phyloP scores from a whole-genome alignment of 2,113 vertebrate species.

The Erpornis zantholeuca region DNA sequence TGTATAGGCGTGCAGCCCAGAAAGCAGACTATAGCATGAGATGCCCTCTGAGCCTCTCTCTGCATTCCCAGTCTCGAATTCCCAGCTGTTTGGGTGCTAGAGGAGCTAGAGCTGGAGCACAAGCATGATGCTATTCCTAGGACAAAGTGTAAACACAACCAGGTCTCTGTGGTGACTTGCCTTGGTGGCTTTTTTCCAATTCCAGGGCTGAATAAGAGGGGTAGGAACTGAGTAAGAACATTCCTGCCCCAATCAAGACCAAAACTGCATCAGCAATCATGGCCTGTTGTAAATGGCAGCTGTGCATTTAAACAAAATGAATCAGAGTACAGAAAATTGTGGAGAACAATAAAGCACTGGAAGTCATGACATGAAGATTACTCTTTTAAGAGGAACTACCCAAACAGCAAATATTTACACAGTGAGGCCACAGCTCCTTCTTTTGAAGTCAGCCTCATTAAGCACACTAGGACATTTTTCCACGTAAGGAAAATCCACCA shows the following conservation, averaged over 20 bases:
- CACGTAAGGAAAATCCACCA: background rate
- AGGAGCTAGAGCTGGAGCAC: background rate
- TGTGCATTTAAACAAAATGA: background rate
- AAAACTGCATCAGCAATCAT: background rate
- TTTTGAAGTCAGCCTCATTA: background rate
- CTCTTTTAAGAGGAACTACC: background rate
- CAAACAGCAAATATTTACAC: background rate
- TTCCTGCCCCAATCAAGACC: background rate
- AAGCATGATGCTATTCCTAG: background rate
- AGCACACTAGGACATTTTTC: background rate
- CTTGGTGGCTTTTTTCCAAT: background rate
- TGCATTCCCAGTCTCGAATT: background rate
- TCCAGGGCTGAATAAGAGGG: background rate
- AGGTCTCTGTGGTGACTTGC: background rate
- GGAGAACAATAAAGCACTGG: background rate
- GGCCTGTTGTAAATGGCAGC: background rate
- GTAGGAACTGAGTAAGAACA: background rate
- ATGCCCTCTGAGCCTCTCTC: background rate
- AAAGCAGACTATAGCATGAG: background rate
- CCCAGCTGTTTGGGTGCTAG: background rate
- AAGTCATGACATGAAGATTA: background rate
- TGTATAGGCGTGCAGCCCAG: background rate
- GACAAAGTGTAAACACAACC: background rate
- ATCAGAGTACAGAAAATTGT: background rate
- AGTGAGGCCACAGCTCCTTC: background rate